These are phyloP conservation scores for fruit fly (Drosophila melanogaster) DNA, from an alignment of 1,140 invertebrate species.

Conservation along the genomic window Release_6_plus_ISO1_MT NT_033777.3:29958001-29958500, in stretches of 20 bases:
- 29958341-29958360: conserved; percentile 14
- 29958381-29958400: conserved; percentile 27
- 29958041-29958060: not conserved
- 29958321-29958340: conserved; percentile 33
- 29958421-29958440: not conserved
- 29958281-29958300: conserved; percentile 1
- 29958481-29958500: conserved; percentile 18
- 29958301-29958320: conserved; percentile 9
- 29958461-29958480: conserved; percentile 42
- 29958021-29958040: not conserved
- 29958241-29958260: conserved; percentile 23
- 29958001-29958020: conserved; percentile 61
- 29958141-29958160: not conserved
- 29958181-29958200: conserved; percentile 5
- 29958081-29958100: conserved; percentile 11
- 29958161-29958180: conserved; percentile 24
- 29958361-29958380: not conserved
- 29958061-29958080: not conserved
- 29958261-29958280: conserved; percentile 20
- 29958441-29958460: conserved; percentile 30
- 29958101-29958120: not conserved
- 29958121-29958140: not conserved
- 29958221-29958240: not conserved
- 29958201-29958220: not conserved
- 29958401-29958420: conserved; percentile 4